phyloP scores from a whole-genome alignment of 2,888 invertebrate species.

The Archips xylosteana region DNA sequence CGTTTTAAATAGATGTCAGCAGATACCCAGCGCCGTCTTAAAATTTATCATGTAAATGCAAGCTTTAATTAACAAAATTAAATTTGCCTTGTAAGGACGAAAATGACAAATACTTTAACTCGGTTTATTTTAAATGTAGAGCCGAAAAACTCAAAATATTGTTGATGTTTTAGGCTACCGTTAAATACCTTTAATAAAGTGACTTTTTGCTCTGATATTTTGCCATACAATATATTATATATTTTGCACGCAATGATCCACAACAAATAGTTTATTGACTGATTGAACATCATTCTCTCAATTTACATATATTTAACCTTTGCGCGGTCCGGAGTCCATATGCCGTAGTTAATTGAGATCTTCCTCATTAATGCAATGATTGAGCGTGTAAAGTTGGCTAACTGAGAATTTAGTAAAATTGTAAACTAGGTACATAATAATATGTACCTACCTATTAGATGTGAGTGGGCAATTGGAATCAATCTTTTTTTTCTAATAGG shows the following conservation, averaged over 20 bases:
- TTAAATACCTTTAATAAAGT: no score
- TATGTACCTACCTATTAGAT: no score
- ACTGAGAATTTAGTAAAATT: constrained; percentile 13
- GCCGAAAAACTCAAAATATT: background rate
- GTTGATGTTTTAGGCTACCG: no score
- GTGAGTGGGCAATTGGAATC: no score
- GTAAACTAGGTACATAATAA: background rate
- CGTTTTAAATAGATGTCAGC: background rate
- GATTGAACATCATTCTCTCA: background rate
- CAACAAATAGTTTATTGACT: background rate
- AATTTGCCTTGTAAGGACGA: no score
- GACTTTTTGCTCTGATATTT: no score
- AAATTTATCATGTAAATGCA: background rate
- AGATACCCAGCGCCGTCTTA: background rate
- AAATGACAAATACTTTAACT: no score
- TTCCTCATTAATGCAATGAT: constrained; percentile 38
- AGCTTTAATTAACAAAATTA: background rate
- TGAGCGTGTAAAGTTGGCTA: constrained; percentile 21
- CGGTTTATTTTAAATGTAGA: background rate
- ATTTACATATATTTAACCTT: constrained; percentile 15
- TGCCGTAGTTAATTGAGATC: constrained; percentile 23
- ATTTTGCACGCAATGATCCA: no score
- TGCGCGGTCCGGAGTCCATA: constrained; percentile 28
- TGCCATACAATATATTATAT: no score
- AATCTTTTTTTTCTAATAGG: no score